Evolutionary conservation across 2,113 vertebrate genomes (phyloP), one percentile per base, ranked within the genome.

Genomic region (Neoarius graeffei): DNA sequence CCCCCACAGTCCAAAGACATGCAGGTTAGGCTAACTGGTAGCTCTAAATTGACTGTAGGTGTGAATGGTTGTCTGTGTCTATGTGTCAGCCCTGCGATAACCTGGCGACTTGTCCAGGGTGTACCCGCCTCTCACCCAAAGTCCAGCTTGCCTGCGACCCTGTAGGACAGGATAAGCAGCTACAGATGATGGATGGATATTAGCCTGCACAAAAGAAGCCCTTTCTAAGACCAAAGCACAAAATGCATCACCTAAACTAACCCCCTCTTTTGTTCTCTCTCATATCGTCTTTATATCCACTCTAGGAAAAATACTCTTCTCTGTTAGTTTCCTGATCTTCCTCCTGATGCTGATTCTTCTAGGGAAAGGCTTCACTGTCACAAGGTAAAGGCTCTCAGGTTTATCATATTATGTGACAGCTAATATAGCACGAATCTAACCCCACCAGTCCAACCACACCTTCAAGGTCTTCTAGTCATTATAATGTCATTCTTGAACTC

Each of bases 321-420:
- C 97, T 35, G 93, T 97, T 94, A 98, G 97, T 93, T 98, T 97
- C 95, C 94, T 98, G 94, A 95, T 97, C 91, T 98, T 98, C 93
- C 95, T 98, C 83, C 95, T 98, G 90, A 97, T 97, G 95, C 96
- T 98, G 88, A 98, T 98, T 88, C 94, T 98, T 80, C 92, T 98
- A 93, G 97, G 97, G 42, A 98, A 98, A 94, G 97, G 97, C 90
- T 98, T 98, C 94, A 98, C 97, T 6, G 97, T 98, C 93, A 98
- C 97, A 92, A 97, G 96, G 95, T 95, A 88, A 86, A 94, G 80
- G 13, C 84, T 86, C 84, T 56, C 71, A 85, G 35, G 57, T 76
- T 23, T 71, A 25, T 79, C 62, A 9, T 60, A 86, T 74, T 88
- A 57, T 82, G 57, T 80, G 15, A 7, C 60, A 89, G 56, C 74